Evolutionary conservation across 2,888 invertebrate species (phyloP).

Genomic region (Macaria notata): DNA sequence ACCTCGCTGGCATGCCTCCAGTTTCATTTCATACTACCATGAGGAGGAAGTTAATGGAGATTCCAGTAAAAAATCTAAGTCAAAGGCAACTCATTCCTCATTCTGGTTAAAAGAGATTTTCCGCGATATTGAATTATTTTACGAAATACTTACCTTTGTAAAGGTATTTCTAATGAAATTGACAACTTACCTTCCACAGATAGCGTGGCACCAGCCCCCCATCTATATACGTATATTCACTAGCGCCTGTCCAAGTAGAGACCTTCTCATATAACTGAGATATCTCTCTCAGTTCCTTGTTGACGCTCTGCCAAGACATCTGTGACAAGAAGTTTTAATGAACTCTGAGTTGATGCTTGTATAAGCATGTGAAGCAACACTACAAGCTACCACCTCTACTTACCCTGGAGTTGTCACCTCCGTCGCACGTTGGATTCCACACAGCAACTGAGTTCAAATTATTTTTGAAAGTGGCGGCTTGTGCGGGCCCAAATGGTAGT

Average conservation of each 20-base stretch:
- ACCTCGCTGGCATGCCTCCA: not conserved
- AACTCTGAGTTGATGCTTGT: not conserved
- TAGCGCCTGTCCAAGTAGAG: slow-evolving; percentile 29
- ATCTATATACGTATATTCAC: slow-evolving; percentile 15
- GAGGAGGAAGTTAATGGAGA: no score
- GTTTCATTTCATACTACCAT: not conserved
- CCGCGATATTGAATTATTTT: not conserved
- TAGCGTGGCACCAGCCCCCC: slow-evolving; percentile 25
- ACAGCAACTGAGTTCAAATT: slow-evolving; percentile 22
- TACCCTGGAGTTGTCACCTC: slow-evolving; percentile 10
- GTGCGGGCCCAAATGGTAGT: slow-evolving; percentile 15
- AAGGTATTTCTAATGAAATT: not conserved
- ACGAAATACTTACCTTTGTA: not conserved
- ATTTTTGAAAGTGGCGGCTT: slow-evolving; percentile 9
- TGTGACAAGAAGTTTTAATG: slow-evolving; percentile 1
- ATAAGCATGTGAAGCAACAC: not conserved
- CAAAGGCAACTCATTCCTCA: no score
- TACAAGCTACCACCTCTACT: not conserved
- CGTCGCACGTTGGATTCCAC: slow-evolving; percentile 20
- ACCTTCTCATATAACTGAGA: not conserved
- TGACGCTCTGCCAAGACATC: slow-evolving; percentile 24
- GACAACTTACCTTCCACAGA: slow-evolving; percentile 28
- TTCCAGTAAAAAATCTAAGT: no score
- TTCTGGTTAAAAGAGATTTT: not conserved
- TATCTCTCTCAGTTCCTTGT: not conserved